phyloP scores from a whole-genome alignment of 2,888 invertebrate genomes.

The Cartodere bifasciata region DNA sequence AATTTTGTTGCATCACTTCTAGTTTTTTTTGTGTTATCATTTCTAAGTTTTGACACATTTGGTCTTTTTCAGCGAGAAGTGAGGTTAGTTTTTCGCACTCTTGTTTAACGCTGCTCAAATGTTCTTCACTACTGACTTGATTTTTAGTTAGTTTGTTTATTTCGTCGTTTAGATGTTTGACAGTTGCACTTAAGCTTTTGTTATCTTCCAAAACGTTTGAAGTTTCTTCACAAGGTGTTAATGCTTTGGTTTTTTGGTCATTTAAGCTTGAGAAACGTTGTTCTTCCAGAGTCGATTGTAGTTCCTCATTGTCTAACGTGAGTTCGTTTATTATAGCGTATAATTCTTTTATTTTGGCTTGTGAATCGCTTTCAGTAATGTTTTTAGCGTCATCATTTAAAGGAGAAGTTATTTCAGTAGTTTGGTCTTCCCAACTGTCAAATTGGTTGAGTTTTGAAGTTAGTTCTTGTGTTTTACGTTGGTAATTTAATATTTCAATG shows the following conservation, averaged over 20 bases:
- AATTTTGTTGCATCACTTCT: slow-evolving; percentile 22
- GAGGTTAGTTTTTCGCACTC: too few relatives aligned
- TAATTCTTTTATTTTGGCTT: slow-evolving; percentile 36
- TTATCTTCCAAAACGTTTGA: too few relatives aligned
- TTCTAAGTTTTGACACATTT: too few relatives aligned
- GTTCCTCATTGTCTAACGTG: slow-evolving; percentile 47
- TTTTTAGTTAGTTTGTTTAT: too few relatives aligned
- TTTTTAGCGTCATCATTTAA: slow-evolving; percentile 1
- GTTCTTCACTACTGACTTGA: too few relatives aligned
- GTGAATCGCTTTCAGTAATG: slow-evolving; percentile 5
- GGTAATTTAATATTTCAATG: slow-evolving; percentile 58
- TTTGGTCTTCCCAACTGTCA: slow-evolving; percentile 36
- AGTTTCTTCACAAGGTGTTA: too few relatives aligned
- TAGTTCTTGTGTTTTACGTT: slow-evolving; percentile 57
- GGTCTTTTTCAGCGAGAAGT: too few relatives aligned
- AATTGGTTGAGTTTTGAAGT: slow-evolving; percentile 49
- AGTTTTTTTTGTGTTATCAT: too few relatives aligned
- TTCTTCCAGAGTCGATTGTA: slow-evolving; percentile 44
- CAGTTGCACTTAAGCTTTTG: too few relatives aligned
- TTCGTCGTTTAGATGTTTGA: too few relatives aligned
- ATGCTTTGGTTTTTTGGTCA: slow-evolving; percentile 25
- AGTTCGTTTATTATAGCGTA: slow-evolving; percentile 43
- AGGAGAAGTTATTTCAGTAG: slow-evolving; percentile 12
- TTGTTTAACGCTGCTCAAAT: too few relatives aligned
- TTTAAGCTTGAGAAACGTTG: slow-evolving; percentile 31